Conservation (phyloP, 2,113 vertebrate genomes). For the Chroicocephalus ridibundus region DNA sequence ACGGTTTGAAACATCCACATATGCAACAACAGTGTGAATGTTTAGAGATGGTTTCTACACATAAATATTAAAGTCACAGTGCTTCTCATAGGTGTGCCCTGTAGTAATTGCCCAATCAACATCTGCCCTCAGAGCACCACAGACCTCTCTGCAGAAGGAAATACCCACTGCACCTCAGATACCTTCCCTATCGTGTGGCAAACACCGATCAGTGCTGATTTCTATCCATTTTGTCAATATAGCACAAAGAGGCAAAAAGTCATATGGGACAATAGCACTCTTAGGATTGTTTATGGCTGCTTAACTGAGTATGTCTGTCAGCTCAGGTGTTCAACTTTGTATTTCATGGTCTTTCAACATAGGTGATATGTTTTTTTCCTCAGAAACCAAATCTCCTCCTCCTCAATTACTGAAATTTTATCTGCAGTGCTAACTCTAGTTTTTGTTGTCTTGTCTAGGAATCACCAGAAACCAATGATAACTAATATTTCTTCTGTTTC, state of each 20-base stretch:
- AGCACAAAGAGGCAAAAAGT: not conserved
- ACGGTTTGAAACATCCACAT: not conserved
- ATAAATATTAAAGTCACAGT: not conserved
- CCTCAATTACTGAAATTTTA: not conserved
- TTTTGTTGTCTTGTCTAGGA: not conserved
- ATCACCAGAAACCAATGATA: not conserved
- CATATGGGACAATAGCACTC: not conserved
- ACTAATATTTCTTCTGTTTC: not conserved
- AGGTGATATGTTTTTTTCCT: not conserved
- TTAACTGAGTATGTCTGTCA: not conserved
- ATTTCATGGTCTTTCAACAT: not conserved
- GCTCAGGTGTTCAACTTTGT: not conserved
- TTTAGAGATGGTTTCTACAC: not conserved
- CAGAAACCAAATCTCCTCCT: not conserved
- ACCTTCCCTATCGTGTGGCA: not conserved
- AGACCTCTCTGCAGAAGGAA: slow-evolving; percentile 24
- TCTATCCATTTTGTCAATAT: not conserved
- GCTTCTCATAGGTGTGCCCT: not conserved
- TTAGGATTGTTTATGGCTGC: not conserved
- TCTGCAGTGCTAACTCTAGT: not conserved
- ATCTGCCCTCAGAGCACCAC: not conserved
- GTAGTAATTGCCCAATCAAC: not conserved
- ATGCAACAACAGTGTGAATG: not conserved
- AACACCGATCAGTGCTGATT: not conserved
- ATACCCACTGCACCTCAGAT: not conserved